Conservation (phyloP, 2,888 invertebrate species). For the Ephialtes manifestator region DNA sequence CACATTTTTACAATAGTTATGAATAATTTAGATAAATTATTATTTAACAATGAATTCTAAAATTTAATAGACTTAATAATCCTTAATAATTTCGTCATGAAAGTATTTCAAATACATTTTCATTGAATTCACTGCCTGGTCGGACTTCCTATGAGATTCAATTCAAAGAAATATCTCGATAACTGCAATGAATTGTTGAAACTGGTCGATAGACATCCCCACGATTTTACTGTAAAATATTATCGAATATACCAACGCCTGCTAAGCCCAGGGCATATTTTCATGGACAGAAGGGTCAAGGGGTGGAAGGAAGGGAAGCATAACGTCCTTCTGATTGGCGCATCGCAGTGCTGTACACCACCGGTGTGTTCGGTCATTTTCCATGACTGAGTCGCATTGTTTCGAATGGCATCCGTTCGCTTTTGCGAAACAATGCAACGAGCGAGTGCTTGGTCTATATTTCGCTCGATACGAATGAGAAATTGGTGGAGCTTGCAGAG, state of each 20-base stretch:
- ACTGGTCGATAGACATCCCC: conserved; percentile 25
- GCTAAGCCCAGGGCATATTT: conserved; percentile 43
- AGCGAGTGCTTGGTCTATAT: conserved; percentile 23
- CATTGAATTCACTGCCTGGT: too few species aligned
- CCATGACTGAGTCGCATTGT: conserved; percentile 61
- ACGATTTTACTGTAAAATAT: conserved; percentile 40
- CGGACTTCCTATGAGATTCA: conserved; percentile 12
- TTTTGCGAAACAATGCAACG: conserved; percentile 59
- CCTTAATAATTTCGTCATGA: too few species aligned
- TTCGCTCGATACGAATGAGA: conserved; percentile 29
- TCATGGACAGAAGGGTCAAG: conserved; percentile 23
- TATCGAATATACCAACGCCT: conserved; percentile 15
- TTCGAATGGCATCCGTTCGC: conserved; percentile 59
- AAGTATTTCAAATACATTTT: too few species aligned
- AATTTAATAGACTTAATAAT: too few species aligned
- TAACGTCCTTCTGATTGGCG: conserved; percentile 46
- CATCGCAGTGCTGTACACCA: conserved; percentile 48
- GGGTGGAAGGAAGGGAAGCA: conserved; percentile 29
- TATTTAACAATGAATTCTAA: too few species aligned
- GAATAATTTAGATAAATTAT: too few species aligned
- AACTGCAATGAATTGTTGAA: conserved; percentile 5
- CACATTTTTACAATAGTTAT: too few species aligned
- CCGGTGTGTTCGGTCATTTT: conserved; percentile 62
- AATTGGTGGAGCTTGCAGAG: conserved; percentile 16
- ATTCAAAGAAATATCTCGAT: conserved; percentile 39